Evolutionary conservation across 2,888 invertebrate species (phyloP), one percentile per base, ranked within the genome.

Genomic region (Lamellibrachia satsuma): DNA sequence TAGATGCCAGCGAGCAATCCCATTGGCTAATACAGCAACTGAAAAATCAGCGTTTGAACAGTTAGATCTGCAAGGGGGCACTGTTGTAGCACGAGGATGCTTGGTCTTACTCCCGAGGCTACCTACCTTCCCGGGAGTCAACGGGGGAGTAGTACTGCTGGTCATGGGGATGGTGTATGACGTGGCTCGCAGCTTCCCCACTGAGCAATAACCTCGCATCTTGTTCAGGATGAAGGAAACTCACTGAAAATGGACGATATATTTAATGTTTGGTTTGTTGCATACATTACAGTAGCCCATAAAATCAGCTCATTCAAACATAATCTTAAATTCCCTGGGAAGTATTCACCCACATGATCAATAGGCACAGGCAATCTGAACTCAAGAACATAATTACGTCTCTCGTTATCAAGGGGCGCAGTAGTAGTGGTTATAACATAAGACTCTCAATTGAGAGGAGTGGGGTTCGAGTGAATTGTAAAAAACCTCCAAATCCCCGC

Each of bases 101-200:
- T 2, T 57, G 15, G 11, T 22, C n/a, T 15, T 75, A 4, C n/a
- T 22, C 6, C 6, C 75, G 6, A 22, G 75, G 6, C 6, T 15
- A 2, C 90, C 22, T 91, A 93, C 93, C 92, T 57, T 92, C 91
- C 52, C 75, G 91, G 7, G 92, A 92, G 75, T 92, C 91, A 51
- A 92, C 91, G 2, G 92, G 92, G 51, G 92, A 92, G 92, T 92
- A 92, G 75, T 75, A 75, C 75, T 75, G 75, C 6, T 75, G 75
- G 6, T 75, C 75, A 4, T 75, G 75, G 6, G n/a, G 75, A 75
- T 15, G 75, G 15, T 6, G 75, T 22, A 15, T 22, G 4, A 6
- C 22, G 22, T 2, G 75, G 4, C 75, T 6, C n/a, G 75, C n/a
- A 15, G 8, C 55, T 9, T 75, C 22, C 75, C 75, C 75, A n/a